Conservation (phyloP, 2,888 invertebrate species). For the Drosophila histrio region DNA sequence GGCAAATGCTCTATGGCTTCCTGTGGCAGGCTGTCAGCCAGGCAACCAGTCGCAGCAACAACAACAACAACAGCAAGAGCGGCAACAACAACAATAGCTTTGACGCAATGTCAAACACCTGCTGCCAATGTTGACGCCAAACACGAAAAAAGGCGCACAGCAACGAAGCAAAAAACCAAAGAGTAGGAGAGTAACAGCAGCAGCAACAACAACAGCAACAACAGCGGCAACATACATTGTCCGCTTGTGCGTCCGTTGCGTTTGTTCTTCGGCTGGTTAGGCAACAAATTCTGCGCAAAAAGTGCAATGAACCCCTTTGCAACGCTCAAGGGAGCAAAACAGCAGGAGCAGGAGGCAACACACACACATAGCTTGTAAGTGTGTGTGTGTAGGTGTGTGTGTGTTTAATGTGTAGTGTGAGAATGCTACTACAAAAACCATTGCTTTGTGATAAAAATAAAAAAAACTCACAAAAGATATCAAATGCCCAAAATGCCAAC, state of each 20-base stretch:
- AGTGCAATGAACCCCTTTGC: constrained; percentile 67
- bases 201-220: constrained; percentile 29
- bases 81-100: constrained; percentile 61
- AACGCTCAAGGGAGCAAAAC: constrained; percentile 55
- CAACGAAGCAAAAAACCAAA: constrained; percentile 64
- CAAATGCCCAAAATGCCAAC: constrained; percentile 62
- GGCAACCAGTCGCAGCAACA: constrained; percentile 51
- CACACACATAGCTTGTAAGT: not conserved
- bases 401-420: constrained; percentile 36
- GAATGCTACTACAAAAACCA: constrained; percentile 44
- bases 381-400: constrained; percentile 6
- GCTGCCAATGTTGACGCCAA: constrained; percentile 80
- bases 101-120: constrained; percentile 78
- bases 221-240: constrained; percentile 48
- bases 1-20: constrained; percentile 78
- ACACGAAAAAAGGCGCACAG: constrained; percentile 69
- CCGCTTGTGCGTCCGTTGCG: constrained; percentile 64
- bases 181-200: constrained; percentile 67
- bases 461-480: constrained; percentile 66
- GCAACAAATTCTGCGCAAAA: constrained; percentile 78
- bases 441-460: constrained; percentile 61
- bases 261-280: constrained; percentile 77
- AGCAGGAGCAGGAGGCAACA: constrained; percentile 32
- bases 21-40: constrained; percentile 75
- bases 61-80: constrained; percentile 55